Percentiles rank a stretch among this genome's conserved stretches.
Evolutionary conservation across 2,888 invertebrate species (phyloP).

Genomic region (Thecocarcelia acutangulata): DNA sequence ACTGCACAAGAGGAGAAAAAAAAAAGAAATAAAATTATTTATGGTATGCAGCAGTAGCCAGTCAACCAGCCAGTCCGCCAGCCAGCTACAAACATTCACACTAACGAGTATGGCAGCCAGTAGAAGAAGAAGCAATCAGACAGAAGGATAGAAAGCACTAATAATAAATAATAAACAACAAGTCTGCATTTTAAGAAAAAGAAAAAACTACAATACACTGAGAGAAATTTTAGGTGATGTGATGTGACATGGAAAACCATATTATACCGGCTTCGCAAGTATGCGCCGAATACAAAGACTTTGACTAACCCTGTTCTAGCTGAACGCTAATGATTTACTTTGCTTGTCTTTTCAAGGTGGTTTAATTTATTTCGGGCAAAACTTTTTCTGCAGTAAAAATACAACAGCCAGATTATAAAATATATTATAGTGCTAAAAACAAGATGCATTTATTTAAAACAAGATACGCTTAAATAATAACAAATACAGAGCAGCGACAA

Average conservation of each 20-base stretch:
- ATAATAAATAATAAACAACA: constrained; percentile 18
- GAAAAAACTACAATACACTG: neutral
- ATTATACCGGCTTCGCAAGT: neutral
- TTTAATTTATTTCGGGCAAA: constrained; percentile 26
- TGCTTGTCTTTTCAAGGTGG: constrained; percentile 12
- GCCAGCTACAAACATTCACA: neutral
- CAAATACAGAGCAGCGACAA: constrained; percentile 25
- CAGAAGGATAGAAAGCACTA: constrained; percentile 12
- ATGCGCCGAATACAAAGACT: neutral
- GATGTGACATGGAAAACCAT: neutral
- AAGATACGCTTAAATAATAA: constrained; percentile 49
- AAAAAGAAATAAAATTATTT: constrained; percentile 51
- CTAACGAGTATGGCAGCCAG: neutral
- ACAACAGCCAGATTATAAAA: constrained; percentile 10
- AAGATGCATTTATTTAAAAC: constrained; percentile 42
- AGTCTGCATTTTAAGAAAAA: constrained; percentile 4
- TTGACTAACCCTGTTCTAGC: neutral
- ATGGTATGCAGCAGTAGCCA: constrained; percentile 52
- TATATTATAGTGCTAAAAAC: constrained; percentile 10
- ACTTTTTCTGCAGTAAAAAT: constrained; percentile 19
- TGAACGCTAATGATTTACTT: neutral
- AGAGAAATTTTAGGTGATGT: neutral
- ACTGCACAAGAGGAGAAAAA: neutral
- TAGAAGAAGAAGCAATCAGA: neutral
- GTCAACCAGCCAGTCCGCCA: no score